These are phyloP conservation scores for Dissostichus mawsoni DNA, from an alignment of 2,113 vertebrate genomes.

Conservation along the genomic window DNA sequence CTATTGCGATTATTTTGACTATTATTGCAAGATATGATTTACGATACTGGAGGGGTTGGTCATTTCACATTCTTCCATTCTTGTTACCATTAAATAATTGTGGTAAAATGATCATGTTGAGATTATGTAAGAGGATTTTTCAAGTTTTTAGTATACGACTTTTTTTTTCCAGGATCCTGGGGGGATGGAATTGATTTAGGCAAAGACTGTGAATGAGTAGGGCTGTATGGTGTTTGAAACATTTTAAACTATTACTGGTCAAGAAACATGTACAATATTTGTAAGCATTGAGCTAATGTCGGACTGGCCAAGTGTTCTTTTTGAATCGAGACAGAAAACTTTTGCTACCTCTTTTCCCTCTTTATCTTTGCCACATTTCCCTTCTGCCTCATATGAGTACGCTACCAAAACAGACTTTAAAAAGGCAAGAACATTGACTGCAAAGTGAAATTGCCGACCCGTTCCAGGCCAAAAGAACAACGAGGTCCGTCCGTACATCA, in stretches of 20 bases:
- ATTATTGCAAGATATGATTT: too few relatives aligned
- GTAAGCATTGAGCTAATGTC: not conserved
- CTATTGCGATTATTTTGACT: too few relatives aligned
- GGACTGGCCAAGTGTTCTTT: not conserved
- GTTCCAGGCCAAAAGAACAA: not conserved
- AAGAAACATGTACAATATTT: not conserved
- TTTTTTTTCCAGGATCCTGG: rapidly evolving
- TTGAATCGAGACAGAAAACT: not conserved
- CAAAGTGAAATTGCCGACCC: not conserved
- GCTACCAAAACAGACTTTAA: not conserved
- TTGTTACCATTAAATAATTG: too few relatives aligned
- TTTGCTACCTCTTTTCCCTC: not conserved
- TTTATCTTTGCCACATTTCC: not conserved
- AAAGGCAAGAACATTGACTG: not conserved
- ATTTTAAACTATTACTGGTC: not conserved
- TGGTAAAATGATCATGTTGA: too few relatives aligned
- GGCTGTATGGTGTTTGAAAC: not conserved
- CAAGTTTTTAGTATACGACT: too few relatives aligned
- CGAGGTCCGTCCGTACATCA: not conserved
- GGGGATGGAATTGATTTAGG: not conserved
- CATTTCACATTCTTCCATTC: too few relatives aligned
- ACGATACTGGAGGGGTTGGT: too few relatives aligned
- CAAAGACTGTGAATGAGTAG: not conserved
- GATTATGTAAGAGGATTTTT: too few relatives aligned
- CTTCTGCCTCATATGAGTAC: not conserved